A percentile compares a stretch with the other conserved stretches of the same genome.
Conservation (phyloP, 2,888 invertebrate genomes). For the Brachyopa scutellaris region DNA sequence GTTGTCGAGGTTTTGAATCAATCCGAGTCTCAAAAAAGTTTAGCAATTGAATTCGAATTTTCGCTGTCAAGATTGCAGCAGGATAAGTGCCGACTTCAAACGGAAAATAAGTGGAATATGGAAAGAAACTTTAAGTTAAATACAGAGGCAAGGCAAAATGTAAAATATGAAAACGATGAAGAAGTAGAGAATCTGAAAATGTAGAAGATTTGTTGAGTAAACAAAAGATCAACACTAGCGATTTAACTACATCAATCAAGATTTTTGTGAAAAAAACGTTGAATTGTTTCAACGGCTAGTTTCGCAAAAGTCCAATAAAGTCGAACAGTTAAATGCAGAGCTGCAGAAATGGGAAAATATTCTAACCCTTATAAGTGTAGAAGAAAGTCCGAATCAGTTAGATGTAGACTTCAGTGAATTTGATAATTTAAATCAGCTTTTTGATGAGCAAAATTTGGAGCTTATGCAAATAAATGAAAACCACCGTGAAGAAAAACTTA, state of each 20-base stretch:
- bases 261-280: conserved; percentile 61
- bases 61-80: conserved; percentile 51
- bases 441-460: conserved; percentile 78
- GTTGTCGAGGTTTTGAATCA: conserved; percentile 56
- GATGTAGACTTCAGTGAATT: conserved; percentile 76
- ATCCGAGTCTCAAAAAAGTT: conserved; percentile 39
- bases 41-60: conserved; percentile 52
- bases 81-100: conserved; percentile 44
- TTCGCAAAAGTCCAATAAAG: conserved; percentile 77
- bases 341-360: conserved; percentile 78
- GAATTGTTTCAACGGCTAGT: conserved; percentile 75
- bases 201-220: not conserved
- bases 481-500: conserved; percentile 40
- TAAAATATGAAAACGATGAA: conserved; percentile 17
- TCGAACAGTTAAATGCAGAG: conserved; percentile 75
- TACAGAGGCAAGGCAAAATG: conserved; percentile 21
- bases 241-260: not conserved
- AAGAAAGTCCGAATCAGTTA: conserved; percentile 74
- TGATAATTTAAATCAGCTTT: conserved; percentile 78
- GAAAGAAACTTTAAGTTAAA: conserved; percentile 23
- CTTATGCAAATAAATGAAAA: conserved; percentile 76
- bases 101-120: conserved; percentile 51
- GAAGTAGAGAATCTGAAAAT: conserved; percentile 25
- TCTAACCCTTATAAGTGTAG: conserved; percentile 74
- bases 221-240: not conserved